Evolutionary conservation across 2,113 vertebrate genomes (phyloP).

Genomic region (Peromyscus californicus): DNA sequence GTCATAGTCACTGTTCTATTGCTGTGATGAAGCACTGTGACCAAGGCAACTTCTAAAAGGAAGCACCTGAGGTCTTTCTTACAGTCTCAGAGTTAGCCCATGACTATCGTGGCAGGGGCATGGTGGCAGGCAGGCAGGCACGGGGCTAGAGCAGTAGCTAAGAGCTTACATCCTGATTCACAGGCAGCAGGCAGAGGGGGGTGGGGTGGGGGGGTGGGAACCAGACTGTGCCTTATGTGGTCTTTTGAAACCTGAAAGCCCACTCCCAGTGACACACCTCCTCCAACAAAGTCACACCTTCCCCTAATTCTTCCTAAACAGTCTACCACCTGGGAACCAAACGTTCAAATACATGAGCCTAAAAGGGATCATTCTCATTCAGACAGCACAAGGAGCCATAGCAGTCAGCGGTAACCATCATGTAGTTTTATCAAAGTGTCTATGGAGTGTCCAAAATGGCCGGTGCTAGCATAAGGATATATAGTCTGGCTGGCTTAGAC

Average conservation of each 20-base stretch:
- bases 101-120: background rate
- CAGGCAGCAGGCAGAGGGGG: background rate
- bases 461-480: background rate
- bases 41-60: background rate
- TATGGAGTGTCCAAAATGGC: background rate
- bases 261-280: background rate
- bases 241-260: background rate
- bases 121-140: background rate
- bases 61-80: background rate
- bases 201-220: background rate
- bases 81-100: background rate
- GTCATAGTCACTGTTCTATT: background rate
- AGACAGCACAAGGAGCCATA: background rate
- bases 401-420: background rate
- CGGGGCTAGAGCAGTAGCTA: background rate
- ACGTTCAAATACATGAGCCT: background rate
- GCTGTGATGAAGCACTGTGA: background rate
- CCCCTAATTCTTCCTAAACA: background rate
- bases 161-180: background rate
- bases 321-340: background rate
- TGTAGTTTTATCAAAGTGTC: background rate
- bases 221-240: background rate
- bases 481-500: background rate
- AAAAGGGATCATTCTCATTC: background rate
- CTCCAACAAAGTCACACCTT: background rate